A percentile compares a stretch with the other conserved stretches of the same genome.
phyloP scores from a whole-genome alignment of 2,113 vertebrate species.

The Lynx canadensis region DNA sequence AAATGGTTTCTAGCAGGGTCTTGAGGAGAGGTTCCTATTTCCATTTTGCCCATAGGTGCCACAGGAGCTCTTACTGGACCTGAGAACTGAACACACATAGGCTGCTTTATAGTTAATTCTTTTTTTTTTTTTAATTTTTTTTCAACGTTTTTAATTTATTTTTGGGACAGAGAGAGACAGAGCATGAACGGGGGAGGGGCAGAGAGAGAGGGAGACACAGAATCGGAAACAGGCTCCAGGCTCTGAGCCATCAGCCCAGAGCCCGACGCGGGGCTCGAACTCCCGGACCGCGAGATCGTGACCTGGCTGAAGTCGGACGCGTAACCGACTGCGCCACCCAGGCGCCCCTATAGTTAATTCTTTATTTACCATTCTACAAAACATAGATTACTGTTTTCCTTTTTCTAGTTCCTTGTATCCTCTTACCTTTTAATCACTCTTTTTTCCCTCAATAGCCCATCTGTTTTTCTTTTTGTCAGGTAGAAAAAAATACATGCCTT shows the following conservation, averaged over 20 bases:
- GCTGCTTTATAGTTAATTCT: not conserved
- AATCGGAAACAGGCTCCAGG: too few relatives aligned
- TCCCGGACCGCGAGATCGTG: too few relatives aligned
- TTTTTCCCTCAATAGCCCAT: not conserved
- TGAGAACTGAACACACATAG: not conserved
- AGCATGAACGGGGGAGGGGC: too few relatives aligned
- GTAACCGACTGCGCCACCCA: too few relatives aligned
- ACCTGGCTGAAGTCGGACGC: too few relatives aligned
- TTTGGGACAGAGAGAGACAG: too few relatives aligned
- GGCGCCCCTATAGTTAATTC: not conserved
- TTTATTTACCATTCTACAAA: not conserved
- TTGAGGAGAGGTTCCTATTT: not conserved
- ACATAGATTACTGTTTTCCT: not conserved
- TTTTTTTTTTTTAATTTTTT: too few relatives aligned
- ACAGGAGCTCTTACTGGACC: not conserved
- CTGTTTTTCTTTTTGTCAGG: not conserved
- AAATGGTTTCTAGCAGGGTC: not conserved
- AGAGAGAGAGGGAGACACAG: too few relatives aligned
- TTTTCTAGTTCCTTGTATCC: not conserved
- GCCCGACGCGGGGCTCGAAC: too few relatives aligned
- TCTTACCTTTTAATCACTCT: not conserved
- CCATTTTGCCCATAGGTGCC: not conserved
- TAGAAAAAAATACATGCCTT: not conserved
- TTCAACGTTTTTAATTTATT: too few relatives aligned
- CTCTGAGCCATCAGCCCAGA: too few relatives aligned